Percentiles rank a stretch among this genome's conserved stretches.
Evolutionary conservation across 1,140 invertebrate species (phyloP).

Genomic region (Pectinophora gossypiella): DNA sequence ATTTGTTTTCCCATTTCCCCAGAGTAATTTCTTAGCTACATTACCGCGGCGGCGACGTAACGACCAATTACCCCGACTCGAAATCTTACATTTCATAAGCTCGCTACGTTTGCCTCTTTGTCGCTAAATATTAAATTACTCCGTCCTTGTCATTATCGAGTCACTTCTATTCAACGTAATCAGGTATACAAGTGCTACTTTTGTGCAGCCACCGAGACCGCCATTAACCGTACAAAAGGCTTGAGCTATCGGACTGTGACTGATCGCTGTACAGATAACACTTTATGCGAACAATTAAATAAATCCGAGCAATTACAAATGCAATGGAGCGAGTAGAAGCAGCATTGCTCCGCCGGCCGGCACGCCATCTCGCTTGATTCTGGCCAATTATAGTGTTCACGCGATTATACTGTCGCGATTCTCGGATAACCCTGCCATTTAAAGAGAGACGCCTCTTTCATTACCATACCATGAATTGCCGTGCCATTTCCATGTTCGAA

Average conservation of each 20-base stretch:
- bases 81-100: conserved; percentile 35
- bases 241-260: too few relatives aligned
- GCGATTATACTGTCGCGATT: conserved; percentile 55
- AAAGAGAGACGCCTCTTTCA: conserved; percentile 45
- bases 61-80: conserved; percentile 37
- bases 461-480: conserved; percentile 36
- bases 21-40: conserved; percentile 55
- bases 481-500: conserved; percentile 35
- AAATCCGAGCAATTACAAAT: conserved; percentile 25
- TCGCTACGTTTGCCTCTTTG: conserved; percentile 17
- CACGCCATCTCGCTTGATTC: conserved; percentile 63
- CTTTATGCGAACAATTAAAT: conserved; percentile 16
- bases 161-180: not conserved
- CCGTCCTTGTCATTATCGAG: not conserved
- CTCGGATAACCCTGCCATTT: conserved; percentile 50
- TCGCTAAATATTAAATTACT: not conserved
- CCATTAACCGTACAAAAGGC: too few relatives aligned
- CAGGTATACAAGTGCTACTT: not conserved
- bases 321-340: conserved; percentile 30
- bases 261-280: not conserved
- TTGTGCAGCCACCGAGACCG: too few relatives aligned
- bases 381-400: conserved; percentile 57
- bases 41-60: conserved; percentile 45
- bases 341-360: conserved; percentile 25
- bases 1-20: conserved; percentile 65